Evolutionary conservation across 2,888 invertebrate genomes (phyloP).

Genomic region (Athripsodes cinereus): DNA sequence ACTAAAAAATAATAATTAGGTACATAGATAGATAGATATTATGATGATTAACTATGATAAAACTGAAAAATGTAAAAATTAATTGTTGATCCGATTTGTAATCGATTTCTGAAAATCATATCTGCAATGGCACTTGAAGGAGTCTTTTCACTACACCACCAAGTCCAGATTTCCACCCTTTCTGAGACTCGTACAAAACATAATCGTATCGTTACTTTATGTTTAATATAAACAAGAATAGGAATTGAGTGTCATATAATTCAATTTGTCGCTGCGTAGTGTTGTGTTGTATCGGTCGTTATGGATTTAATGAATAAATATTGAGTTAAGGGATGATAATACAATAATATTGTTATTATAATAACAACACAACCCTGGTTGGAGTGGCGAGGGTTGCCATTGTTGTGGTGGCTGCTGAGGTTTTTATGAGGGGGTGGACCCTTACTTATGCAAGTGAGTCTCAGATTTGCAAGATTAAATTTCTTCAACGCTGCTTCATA

Average conservation of each 20-base stretch:
- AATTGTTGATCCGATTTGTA: no score
- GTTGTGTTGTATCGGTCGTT: conserved; percentile 17
- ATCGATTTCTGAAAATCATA: no score
- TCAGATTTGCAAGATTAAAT: not conserved
- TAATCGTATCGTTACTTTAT: no score
- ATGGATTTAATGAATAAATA: conserved; percentile 25
- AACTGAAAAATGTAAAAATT: no score
- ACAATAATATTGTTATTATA: not conserved
- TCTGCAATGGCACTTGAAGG: no score
- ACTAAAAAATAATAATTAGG: no score
- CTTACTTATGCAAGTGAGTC: not conserved
- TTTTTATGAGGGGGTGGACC: not conserved
- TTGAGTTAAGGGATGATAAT: conserved; percentile 12
- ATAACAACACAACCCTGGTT: not conserved
- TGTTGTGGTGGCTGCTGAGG: not conserved
- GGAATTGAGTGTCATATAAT: conserved; percentile 17
- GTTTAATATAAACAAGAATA: no score
- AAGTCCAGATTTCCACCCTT: no score
- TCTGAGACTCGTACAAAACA: no score
- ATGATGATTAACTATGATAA: no score
- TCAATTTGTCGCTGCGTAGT: conserved; percentile 26
- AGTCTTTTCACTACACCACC: no score
- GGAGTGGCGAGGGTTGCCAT: not conserved
- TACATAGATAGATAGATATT: no score
- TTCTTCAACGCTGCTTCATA: not conserved